Evolutionary conservation across 1,140 invertebrate species (phyloP).

Genomic region (Diachasma alloeum): DNA sequence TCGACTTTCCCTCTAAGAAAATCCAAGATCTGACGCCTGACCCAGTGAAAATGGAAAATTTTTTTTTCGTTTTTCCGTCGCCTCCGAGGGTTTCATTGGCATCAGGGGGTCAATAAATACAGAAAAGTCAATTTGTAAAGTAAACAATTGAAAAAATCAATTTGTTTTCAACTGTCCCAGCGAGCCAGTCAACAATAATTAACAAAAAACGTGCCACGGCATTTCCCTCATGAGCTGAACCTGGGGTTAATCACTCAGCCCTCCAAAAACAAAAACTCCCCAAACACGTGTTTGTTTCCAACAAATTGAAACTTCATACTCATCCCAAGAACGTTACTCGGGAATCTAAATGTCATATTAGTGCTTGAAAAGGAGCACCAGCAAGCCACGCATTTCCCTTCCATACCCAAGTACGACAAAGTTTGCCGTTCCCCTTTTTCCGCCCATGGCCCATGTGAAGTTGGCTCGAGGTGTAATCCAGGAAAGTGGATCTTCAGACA

Average conservation of each 20-base stretch:
- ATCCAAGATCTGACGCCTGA: too few species aligned
- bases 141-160: too few species aligned
- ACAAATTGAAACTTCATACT: not conserved
- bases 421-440: slow-evolving; percentile 8
- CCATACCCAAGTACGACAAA: not conserved
- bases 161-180: too few species aligned
- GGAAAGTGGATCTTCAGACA: slow-evolving; percentile 23
- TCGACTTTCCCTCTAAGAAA: too few species aligned
- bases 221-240: too few species aligned
- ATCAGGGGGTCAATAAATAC: too few species aligned
- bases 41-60: too few species aligned
- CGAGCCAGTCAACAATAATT: too few species aligned
- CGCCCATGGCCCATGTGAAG: not conserved
- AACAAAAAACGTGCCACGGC: too few species aligned
- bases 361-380: not conserved
- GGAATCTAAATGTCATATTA: not conserved
- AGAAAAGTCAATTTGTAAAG: too few species aligned
- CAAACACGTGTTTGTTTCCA: not conserved
- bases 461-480: slow-evolving; percentile 22
- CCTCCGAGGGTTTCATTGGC: too few species aligned
- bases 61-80: too few species aligned
- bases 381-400: not conserved
- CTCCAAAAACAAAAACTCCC: not conserved
- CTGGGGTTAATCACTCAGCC: not conserved
- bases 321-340: not conserved